A percentile compares a stretch with the other conserved stretches of the same genome.
Conservation (phyloP, 2,888 invertebrate species). For the Andrena camellia region DNA sequence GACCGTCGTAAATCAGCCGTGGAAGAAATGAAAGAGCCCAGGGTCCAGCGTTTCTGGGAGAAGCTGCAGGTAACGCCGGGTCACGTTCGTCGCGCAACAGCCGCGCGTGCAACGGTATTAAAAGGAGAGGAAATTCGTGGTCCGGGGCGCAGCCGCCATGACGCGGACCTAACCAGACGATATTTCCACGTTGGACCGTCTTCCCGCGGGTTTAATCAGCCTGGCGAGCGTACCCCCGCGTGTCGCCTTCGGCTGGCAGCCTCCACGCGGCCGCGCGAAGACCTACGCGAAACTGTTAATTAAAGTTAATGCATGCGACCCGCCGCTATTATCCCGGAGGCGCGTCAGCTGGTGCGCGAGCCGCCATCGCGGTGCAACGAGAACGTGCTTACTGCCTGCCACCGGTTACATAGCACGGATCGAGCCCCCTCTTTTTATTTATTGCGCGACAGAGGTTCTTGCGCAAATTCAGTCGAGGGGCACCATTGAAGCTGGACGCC, state of each 20-base stretch:
- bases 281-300: conserved; percentile 78
- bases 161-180: conserved; percentile 28
- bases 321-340: conserved; percentile 67
- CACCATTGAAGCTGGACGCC: conserved; percentile 12
- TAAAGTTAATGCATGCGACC: conserved; percentile 75
- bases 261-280: conserved; percentile 58
- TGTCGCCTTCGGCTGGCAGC: conserved; percentile 17
- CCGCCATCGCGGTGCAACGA: conserved; percentile 42
- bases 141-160: background rate
- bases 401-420: conserved; percentile 33
- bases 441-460: conserved; percentile 15
- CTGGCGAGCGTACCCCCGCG: background rate
- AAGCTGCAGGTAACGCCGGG: conserved; percentile 40
- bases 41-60: conserved; percentile 18
- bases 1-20: conserved; percentile 67
- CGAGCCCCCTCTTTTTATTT: conserved; percentile 5
- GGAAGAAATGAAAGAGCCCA: conserved; percentile 65
- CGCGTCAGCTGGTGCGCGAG: conserved; percentile 75
- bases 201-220: conserved; percentile 62
- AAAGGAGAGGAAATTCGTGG: conserved; percentile 25
- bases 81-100: conserved; percentile 14
- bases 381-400: conserved; percentile 54
- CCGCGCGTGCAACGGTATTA: conserved; percentile 25
- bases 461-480: conserved; percentile 42
- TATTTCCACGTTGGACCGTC: conserved; percentile 39